Evolutionary conservation across 2,113 vertebrate species (phyloP).

Genomic region (Salvelinus namaycush): DNA sequence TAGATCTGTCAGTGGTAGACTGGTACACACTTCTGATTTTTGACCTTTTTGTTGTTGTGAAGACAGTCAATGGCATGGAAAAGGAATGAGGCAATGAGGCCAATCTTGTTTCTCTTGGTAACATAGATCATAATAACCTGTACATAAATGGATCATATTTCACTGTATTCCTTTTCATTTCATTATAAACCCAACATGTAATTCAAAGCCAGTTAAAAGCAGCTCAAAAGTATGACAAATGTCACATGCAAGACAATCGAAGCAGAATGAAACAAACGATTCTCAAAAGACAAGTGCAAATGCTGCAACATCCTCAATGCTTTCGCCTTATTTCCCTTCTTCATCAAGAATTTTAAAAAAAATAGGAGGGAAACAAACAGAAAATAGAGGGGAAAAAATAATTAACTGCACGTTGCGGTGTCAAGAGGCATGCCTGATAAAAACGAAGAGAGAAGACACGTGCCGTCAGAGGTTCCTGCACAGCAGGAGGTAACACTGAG

Average conservation of each 20-base stretch:
- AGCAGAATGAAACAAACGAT: conserved; percentile 16
- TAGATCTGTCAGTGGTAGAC: conserved; percentile 25
- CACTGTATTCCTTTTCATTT: neutral
- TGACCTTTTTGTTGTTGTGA: neutral
- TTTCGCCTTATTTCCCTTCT: conserved; percentile 31
- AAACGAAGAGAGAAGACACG: conserved; percentile 34
- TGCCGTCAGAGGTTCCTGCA: conserved; percentile 69
- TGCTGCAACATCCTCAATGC: conserved; percentile 6
- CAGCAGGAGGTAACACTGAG: conserved; percentile 73
- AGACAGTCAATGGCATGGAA: neutral
- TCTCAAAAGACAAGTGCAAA: conserved; percentile 56
- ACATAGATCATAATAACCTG: conserved; percentile 45
- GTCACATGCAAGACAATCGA: conserved; percentile 16
- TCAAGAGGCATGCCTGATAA: conserved; percentile 33
- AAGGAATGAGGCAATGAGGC: conserved; percentile 28
- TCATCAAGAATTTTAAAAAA: conserved; percentile 19
- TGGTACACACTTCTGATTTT: conserved; percentile 22
- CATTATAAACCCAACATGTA: conserved; percentile 1
- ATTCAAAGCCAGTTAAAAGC: conserved; percentile 41
- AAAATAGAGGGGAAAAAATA: conserved; percentile 33
- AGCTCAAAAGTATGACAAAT: conserved; percentile 36
- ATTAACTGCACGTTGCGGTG: conserved; percentile 35
- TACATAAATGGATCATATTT: neutral
- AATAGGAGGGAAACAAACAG: conserved; percentile 15
- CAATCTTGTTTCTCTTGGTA: conserved; percentile 28